phyloP scores from a whole-genome alignment of 2,888 invertebrate genomes.

The Chouioia cunea region DNA sequence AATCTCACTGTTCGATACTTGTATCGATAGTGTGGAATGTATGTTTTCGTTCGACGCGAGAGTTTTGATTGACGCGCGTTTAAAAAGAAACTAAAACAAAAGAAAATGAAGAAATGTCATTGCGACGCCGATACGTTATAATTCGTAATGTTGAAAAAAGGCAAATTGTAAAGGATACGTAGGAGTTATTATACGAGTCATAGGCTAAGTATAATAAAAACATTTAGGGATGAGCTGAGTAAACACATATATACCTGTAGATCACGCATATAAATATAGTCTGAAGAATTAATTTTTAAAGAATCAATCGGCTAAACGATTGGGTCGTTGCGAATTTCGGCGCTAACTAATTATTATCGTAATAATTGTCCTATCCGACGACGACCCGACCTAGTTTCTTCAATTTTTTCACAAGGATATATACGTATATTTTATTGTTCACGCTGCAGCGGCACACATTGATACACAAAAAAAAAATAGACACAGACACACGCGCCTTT shows the following conservation, averaged over 20 bases:
- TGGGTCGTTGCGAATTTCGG: constrained; percentile 16
- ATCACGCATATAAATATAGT: not conserved
- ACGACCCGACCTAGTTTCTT: constrained; percentile 1
- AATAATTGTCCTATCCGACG: constrained; percentile 6
- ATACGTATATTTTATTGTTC: not conserved
- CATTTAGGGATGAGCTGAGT: constrained; percentile 4
- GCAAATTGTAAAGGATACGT: constrained; percentile 13
- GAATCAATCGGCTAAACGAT: constrained; percentile 20
- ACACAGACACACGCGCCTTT: too few relatives aligned
- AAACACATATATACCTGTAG: not conserved
- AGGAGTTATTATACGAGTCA: constrained; percentile 12
- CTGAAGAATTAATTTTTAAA: not conserved
- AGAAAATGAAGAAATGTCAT: constrained; percentile 10
- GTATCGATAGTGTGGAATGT: too few relatives aligned
- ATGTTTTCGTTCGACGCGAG: too few relatives aligned
- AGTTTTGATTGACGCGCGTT: not conserved
- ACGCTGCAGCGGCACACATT: constrained; percentile 8
- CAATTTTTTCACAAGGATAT: not conserved
- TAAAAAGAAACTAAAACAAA: constrained; percentile 1
- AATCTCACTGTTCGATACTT: too few relatives aligned
- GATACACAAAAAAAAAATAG: not conserved
- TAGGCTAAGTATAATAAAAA: constrained; percentile 1
- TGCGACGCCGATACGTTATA: constrained; percentile 18
- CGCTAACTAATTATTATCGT: constrained; percentile 25
- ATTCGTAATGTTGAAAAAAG: constrained; percentile 23